Conservation (phyloP, 2,113 vertebrate species). For the Gasterosteus nipponicus region DNA sequence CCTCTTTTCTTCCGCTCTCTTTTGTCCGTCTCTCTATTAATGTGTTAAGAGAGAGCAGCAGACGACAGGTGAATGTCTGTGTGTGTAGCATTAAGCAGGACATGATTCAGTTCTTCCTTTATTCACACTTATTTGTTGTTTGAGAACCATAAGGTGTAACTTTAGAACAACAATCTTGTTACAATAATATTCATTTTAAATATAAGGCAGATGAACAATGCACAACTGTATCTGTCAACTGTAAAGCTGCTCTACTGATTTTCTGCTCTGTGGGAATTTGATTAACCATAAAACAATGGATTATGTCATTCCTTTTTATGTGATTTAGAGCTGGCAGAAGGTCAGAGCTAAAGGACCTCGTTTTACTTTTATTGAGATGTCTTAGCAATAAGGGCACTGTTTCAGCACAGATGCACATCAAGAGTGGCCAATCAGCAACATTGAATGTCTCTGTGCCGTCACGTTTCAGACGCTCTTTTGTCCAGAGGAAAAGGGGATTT, state of each 20-base stretch:
- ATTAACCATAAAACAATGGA: slow-evolving; percentile 80
- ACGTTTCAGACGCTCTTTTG: slow-evolving; percentile 39
- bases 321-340: slow-evolving; percentile 75
- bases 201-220: slow-evolving; percentile 57
- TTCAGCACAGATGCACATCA: slow-evolving; percentile 76
- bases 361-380: slow-evolving; percentile 76
- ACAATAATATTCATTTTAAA: slow-evolving; percentile 16
- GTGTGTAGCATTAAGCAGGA: slow-evolving; percentile 49
- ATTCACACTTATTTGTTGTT: slow-evolving; percentile 19
- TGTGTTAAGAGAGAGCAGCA: slow-evolving; percentile 66
- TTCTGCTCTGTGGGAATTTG: slow-evolving; percentile 78
- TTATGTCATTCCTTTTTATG: slow-evolving; percentile 79
- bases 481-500: slow-evolving; percentile 16
- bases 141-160: background rate
- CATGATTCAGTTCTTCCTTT: slow-evolving; percentile 46
- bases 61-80: slow-evolving; percentile 70
- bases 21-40: slow-evolving; percentile 67
- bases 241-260: slow-evolving; percentile 54
- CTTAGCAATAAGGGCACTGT: slow-evolving; percentile 76
- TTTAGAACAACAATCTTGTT: slow-evolving; percentile 10
- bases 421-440: slow-evolving; percentile 54
- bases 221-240: slow-evolving; percentile 67
- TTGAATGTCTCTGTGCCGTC: slow-evolving; percentile 70
- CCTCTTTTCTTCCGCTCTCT: slow-evolving; percentile 57
- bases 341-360: slow-evolving; percentile 71